These are phyloP conservation scores for Peromyscus aztecus DNA, from an alignment of 2,797 vertebrate species.

Conservation along the genomic window DNA sequence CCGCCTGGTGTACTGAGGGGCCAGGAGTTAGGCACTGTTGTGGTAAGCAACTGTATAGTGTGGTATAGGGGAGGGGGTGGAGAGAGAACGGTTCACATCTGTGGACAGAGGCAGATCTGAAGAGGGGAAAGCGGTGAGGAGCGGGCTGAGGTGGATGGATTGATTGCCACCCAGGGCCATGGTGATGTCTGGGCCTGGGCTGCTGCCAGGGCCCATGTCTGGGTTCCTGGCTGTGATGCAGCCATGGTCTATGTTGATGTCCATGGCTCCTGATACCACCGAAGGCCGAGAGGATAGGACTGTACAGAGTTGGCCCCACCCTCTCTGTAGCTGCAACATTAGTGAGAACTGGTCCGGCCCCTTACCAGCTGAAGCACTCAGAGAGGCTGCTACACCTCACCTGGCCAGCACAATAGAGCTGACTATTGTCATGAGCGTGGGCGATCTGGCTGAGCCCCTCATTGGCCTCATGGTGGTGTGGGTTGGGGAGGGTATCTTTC, in stretches of 20 bases:
- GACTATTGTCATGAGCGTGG: not conserved
- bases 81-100: not conserved
- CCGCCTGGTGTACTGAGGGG: not conserved
- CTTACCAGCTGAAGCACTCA: no score
- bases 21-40: not conserved
- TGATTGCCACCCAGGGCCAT: not conserved
- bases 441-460: not conserved
- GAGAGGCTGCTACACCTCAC: no score
- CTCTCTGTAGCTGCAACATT: not conserved
- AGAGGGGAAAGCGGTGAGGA: no score
- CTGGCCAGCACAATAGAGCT: not conserved
- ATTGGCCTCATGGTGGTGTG: not conserved
- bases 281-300: not conserved
- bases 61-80: not conserved
- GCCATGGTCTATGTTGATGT: not conserved
- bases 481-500: no score
- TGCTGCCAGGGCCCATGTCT: no score
- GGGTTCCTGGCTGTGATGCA: not conserved
- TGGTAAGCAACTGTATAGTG: not conserved
- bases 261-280: not conserved
- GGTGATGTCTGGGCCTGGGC: not conserved
- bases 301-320: not conserved
- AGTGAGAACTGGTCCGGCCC: not conserved
- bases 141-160: not conserved
- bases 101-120: not conserved